phyloP scores from a whole-genome alignment of 2,113 vertebrate species.

The Nannospalax galili region DNA sequence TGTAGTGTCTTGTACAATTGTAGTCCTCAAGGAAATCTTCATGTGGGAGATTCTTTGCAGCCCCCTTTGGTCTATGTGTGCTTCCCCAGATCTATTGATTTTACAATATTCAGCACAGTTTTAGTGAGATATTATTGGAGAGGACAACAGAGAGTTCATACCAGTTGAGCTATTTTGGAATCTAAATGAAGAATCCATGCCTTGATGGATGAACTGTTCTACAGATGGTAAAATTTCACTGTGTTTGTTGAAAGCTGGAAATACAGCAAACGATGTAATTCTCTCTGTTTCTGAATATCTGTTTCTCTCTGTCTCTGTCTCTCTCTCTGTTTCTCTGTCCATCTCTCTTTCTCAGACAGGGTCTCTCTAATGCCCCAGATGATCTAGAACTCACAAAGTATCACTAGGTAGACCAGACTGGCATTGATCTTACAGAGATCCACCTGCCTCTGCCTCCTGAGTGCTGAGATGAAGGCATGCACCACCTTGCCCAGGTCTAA shows the following conservation, averaged over 20 bases:
- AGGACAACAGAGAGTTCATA: conserved; percentile 28
- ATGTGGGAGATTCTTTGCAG: background rate
- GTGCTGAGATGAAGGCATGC: too few relatives aligned
- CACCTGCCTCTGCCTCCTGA: too few relatives aligned
- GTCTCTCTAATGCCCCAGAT: too few relatives aligned
- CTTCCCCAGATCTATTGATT: conserved; percentile 28
- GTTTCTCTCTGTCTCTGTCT: too few relatives aligned
- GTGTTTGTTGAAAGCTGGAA: background rate
- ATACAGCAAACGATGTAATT: background rate
- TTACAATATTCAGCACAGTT: background rate
- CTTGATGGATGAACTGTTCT: conserved; percentile 1
- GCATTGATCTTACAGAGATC: too few relatives aligned
- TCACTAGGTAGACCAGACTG: too few relatives aligned
- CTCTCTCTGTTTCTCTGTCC: too few relatives aligned
- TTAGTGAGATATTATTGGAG: background rate
- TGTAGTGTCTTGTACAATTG: fast-evolving
- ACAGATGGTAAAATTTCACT: background rate
- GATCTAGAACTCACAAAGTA: too few relatives aligned
- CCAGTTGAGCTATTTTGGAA: background rate
- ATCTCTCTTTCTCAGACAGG: too few relatives aligned
- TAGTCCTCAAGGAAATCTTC: background rate
- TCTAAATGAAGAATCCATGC: background rate
- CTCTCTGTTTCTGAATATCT: too few relatives aligned
- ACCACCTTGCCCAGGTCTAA: background rate
- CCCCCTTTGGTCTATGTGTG: background rate